Evolutionary conservation across 2,113 vertebrate genomes (phyloP), one percentile per base, ranked within the genome.

Genomic region (Thymallus thymallus): DNA sequence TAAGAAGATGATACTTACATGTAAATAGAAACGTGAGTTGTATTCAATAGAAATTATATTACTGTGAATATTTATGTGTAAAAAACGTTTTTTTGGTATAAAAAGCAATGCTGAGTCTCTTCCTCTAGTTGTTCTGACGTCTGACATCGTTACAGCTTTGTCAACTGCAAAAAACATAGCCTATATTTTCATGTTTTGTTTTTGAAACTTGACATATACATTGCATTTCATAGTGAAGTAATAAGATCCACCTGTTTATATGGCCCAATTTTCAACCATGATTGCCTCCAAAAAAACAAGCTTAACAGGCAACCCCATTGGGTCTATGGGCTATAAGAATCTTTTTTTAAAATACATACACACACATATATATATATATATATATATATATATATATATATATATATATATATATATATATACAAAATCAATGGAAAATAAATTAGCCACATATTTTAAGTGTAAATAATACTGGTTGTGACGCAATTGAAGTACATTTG

Each of bases 31-130:
- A 88, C 90, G 93, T 93, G 94, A 94, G 93, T 94, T 92, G 86
- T 93, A 81, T 88, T 85, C 87, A 89, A 94, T 82, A 93, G 92
- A 92, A 92, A 93, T 87, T 88, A 91, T 89, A 92, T 91, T 83
- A 93, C 94, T 95, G 95, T 94, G 94, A 96, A 95, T 96, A 94
- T 94, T 95, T 93, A 93, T 93, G 92, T 94, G 92, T 93, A 93
- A 93, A 92, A 91, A 88, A 68, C 14, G 86, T 84, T 88, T 35
- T n/a, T 12, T 91, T 89, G 88, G 86, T 92, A 92, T 85, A 84
- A 87, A 74, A 84, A 79, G 75, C 79, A 82, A 72, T 67, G 62
- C 79, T 84, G 64, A 81, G 41, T 76, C 68, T 75, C 73, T 80
- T 78, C 46, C 46, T 60, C 56, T 16, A 55, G 69, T 68, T 68